Conservation (phyloP, 2,113 vertebrate genomes). For the Hippocampus guttulatus region DNA sequence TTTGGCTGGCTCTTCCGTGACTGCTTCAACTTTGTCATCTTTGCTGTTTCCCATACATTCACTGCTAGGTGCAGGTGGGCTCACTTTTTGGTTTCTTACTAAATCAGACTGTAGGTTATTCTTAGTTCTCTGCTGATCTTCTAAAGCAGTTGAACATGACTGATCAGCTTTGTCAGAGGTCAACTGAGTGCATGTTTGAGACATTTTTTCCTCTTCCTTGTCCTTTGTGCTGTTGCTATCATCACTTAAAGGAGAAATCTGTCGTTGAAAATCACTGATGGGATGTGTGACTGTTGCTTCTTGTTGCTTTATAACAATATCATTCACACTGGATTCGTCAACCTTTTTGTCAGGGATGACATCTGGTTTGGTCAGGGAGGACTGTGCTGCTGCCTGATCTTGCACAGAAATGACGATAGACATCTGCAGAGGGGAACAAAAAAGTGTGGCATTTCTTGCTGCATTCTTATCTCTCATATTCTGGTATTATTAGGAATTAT, state of each 20-base stretch:
- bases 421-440: conserved; percentile 6
- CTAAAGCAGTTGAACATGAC: neutral
- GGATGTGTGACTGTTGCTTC: neutral
- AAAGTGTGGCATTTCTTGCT: neutral
- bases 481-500: conserved; percentile 22
- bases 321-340: neutral
- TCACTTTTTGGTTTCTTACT: conserved; percentile 17
- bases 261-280: conserved; percentile 4
- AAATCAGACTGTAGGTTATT: conserved; percentile 3
- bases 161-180: neutral
- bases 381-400: neutral
- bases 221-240: neutral
- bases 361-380: conserved; percentile 13
- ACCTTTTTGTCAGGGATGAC: conserved; percentile 1
- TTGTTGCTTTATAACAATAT: conserved; percentile 5
- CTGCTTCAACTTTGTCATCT: conserved; percentile 13
- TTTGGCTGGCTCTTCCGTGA: conserved; percentile 26
- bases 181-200: neutral
- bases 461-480: conserved; percentile 1
- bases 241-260: neutral
- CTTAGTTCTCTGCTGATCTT: neutral
- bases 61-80: neutral
- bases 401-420: conserved; percentile 2
- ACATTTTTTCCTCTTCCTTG: conserved; percentile 7
- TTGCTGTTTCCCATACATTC: conserved; percentile 9